Conservation (phyloP, 2,113 vertebrate genomes). For the Chascanopsetta lugubris region DNA sequence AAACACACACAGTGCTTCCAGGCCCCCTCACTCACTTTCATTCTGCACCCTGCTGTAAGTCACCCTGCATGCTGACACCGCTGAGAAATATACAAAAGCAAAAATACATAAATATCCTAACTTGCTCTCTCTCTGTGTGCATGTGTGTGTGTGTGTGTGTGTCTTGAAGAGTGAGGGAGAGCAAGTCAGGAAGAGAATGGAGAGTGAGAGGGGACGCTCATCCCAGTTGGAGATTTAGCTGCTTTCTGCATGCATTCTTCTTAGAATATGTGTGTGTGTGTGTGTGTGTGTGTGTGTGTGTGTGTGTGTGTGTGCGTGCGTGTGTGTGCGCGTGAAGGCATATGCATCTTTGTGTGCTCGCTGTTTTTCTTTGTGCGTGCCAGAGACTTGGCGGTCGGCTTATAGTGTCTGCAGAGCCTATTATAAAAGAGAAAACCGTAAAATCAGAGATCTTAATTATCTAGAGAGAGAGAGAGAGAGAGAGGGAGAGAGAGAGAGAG, state of each 20-base stretch:
- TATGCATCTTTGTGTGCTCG: constrained; percentile 46
- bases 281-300: constrained; percentile 46
- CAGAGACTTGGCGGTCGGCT: constrained; percentile 62
- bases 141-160: background rate
- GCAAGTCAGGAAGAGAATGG: background rate
- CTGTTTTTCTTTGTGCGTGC: constrained; percentile 28
- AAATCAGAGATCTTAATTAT: constrained; percentile 81
- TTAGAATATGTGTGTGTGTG: constrained; percentile 41
- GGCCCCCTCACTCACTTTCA: constrained; percentile 53
- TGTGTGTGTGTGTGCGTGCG: constrained; percentile 29
- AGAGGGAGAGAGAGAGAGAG: constrained; percentile 38
- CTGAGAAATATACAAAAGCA: constrained; percentile 64
- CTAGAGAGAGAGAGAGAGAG: constrained; percentile 53
- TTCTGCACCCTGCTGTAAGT: constrained; percentile 73
- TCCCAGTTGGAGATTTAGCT: constrained; percentile 62
- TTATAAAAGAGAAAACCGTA: constrained; percentile 77
- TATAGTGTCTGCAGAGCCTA: constrained; percentile 71
- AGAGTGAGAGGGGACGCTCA: constrained; percentile 53
- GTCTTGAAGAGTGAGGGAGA: background rate
- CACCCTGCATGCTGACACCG: constrained; percentile 58
- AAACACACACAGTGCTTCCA: constrained; percentile 40
- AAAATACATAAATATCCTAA: constrained; percentile 73
- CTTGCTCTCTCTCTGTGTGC: constrained; percentile 17
- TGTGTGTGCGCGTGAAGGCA: constrained; percentile 44
- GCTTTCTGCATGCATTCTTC: constrained; percentile 66